These are phyloP conservation scores for Dromas ardeola DNA, from an alignment of 2,113 vertebrate species.

Conservation along the genomic window DNA sequence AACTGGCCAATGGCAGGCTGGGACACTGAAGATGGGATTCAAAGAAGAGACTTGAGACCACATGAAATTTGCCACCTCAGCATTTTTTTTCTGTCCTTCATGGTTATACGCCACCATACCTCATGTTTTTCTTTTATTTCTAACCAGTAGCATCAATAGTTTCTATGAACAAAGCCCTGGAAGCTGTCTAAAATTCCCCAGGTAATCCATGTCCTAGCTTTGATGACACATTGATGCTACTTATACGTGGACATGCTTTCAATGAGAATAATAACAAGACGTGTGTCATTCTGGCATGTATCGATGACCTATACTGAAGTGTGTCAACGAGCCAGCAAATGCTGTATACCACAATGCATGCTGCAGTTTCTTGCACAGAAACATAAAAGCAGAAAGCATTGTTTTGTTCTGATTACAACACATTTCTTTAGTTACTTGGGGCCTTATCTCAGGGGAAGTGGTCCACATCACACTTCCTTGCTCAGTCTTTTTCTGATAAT, in stretches of 20 bases:
- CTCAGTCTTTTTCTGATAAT: background rate
- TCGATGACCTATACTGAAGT: background rate
- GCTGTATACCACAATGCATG: background rate
- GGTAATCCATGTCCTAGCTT: background rate
- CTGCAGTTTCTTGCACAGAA: background rate
- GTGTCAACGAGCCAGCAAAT: background rate
- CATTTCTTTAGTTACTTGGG: background rate
- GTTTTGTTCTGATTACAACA: background rate
- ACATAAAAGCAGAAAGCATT: background rate
- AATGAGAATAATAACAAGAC: background rate
- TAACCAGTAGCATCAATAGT: background rate
- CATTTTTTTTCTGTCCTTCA: background rate
- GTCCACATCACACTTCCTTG: background rate
- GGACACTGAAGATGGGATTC: background rate
- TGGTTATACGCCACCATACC: background rate
- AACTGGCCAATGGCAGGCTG: background rate
- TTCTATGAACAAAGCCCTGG: background rate
- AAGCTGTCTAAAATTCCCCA: background rate
- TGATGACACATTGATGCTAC: background rate
- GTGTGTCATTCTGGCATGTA: background rate
- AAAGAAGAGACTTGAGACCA: background rate
- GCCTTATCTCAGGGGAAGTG: background rate
- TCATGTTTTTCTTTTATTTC: background rate
- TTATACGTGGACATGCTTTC: background rate
- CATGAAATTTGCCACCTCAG: background rate